Evolutionary conservation across 1,140 invertebrate genomes (phyloP), one percentile per base, ranked within the genome.

Genomic region (Maniola jurtina): DNA sequence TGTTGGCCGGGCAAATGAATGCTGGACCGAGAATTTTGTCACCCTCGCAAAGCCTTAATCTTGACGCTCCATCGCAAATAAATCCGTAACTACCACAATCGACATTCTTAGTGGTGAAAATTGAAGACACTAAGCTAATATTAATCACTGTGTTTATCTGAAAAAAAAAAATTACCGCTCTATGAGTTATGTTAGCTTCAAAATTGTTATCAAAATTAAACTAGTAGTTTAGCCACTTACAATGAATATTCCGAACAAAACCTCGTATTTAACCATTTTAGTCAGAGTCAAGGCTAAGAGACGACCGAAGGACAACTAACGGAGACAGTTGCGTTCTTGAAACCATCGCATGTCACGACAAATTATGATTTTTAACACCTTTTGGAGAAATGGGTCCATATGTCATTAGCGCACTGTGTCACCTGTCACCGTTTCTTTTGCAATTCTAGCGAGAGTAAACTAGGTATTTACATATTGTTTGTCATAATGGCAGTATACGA

Each of bases 51-150:
- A 90, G 64, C 38, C 81, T 75, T 8, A 90, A 54, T 70, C 76
- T 81, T 13, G 67, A 74, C n/a, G 75, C 68, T 9, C 75, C 72
- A 66, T 88, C 85, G 58, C 88, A 90, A 10, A 81, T 70, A 63
- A 90, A 90, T 0, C 86, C 88, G 54, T 82, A 86, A 2, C 77
- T 81, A 15, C 88, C 88, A 52, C 88, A 90, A 5, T 82, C 77
- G 40, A 74, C 16, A 14, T 25, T 16, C 16, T 25, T 52, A 25
- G 14, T 52, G 2, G 48, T 52, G 15, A 52, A 52, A 25, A 52
- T 52, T 16, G 48, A 8, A 2, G 25, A 9, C 9, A 45, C 42
- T 11, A 11, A 45, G 7, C 6, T 52, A 11, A 52, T 52, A 0
- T 25, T 52, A 2, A 25, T 8, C 48, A 52, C 48, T 52, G 48